phyloP scores from a whole-genome alignment of 2,888 invertebrate genomes.

The Tubulanus polymorphus region DNA sequence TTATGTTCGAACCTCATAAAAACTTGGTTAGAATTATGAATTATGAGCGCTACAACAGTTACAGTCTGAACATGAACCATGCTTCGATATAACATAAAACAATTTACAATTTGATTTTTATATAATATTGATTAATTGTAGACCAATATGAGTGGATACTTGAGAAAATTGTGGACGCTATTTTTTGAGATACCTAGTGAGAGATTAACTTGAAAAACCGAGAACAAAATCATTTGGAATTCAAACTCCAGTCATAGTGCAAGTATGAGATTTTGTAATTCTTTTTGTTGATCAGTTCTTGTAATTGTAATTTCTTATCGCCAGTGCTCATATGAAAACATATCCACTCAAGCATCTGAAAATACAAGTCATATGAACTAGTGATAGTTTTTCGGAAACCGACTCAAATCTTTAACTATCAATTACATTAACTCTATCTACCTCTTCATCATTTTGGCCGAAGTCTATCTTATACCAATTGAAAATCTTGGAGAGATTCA shows the following conservation, averaged over 20 bases:
- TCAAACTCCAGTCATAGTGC: slow-evolving; percentile 47
- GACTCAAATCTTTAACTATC: neutral
- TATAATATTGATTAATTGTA: too few relatives aligned
- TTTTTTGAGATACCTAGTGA: too few relatives aligned
- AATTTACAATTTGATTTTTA: too few relatives aligned
- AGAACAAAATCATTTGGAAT: too few relatives aligned
- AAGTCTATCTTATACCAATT: slow-evolving; percentile 57
- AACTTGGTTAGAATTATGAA: too few relatives aligned
- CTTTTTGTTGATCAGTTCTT: slow-evolving; percentile 25
- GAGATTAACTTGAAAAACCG: too few relatives aligned
- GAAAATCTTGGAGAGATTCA: slow-evolving; percentile 53
- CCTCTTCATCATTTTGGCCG: slow-evolving; percentile 43
- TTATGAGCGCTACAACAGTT: too few relatives aligned
- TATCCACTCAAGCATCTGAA: slow-evolving; percentile 36
- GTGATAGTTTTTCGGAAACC: neutral
- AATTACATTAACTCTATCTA: slow-evolving; percentile 14
- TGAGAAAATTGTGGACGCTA: too few relatives aligned
- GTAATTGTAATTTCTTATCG: slow-evolving; percentile 30
- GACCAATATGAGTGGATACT: too few relatives aligned
- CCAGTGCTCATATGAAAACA: slow-evolving; percentile 26
- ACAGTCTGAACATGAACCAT: too few relatives aligned
- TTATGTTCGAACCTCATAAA: too few relatives aligned
- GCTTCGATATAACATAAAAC: too few relatives aligned
- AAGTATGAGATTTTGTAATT: slow-evolving; percentile 33
- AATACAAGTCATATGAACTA: neutral